A percentile compares a stretch with the other conserved stretches of the same genome.
Conservation (phyloP, 2,113 vertebrate species). For the Campylomormyrus numenius region DNA sequence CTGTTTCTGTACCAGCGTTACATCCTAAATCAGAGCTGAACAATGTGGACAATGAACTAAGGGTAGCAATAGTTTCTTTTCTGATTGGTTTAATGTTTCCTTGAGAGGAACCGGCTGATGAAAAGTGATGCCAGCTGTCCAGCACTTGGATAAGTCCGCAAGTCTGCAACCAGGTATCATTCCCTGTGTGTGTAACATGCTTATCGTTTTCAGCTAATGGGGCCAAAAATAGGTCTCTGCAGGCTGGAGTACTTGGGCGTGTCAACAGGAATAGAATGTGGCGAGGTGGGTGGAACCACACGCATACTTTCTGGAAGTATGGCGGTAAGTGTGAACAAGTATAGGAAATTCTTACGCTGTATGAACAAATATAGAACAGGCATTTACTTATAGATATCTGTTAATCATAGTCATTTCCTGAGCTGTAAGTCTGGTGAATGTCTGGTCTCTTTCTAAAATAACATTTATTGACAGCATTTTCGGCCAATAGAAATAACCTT, state of each 20-base stretch:
- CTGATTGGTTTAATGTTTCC: not conserved
- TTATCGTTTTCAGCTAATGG: not conserved
- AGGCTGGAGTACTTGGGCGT: not conserved
- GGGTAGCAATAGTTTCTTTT: not conserved
- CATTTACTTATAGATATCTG: not conserved
- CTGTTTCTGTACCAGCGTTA: not conserved
- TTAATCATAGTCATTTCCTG: not conserved
- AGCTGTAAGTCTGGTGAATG: not conserved
- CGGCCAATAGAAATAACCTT: not conserved
- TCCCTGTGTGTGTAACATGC: not conserved
- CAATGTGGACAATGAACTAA: not conserved
- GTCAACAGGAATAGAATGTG: not conserved
- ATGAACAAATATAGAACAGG: not conserved
- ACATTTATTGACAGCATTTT: not conserved
- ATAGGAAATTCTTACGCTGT: not conserved
- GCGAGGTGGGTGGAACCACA: not conserved
- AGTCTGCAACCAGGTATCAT: not conserved
- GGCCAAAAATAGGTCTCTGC: not conserved
- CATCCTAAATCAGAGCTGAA: not conserved
- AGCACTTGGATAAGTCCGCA: not conserved
- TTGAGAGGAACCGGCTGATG: not conserved
- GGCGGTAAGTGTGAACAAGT: not conserved
- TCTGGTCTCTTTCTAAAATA: not conserved
- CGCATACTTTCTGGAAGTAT: not conserved
- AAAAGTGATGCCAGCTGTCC: not conserved